These are phyloP conservation scores for Araneus ventricosus DNA, from an alignment of 1,140 invertebrate genomes.

Conservation along the genomic window DNA sequence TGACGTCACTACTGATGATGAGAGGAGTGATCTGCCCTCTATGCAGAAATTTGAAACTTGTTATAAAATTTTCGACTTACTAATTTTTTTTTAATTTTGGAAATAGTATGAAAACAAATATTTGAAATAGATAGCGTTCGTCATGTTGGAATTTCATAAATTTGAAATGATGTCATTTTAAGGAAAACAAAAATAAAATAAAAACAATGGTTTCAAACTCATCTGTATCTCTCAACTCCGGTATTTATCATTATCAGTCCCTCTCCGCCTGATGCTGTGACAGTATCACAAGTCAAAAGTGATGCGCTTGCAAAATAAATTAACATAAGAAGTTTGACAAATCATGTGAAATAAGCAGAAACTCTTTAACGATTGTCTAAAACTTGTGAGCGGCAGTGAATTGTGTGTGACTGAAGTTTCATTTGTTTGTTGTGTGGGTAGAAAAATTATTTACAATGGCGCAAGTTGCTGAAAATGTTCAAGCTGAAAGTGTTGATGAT, in stretches of 20 bases:
- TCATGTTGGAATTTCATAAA: not conserved
- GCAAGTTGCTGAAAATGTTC: conserved; percentile 6
- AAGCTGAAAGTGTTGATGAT: conserved; percentile 34
- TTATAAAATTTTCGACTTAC: no score
- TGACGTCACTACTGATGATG: no score
- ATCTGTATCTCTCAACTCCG: conserved; percentile 20
- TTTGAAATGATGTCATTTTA: not conserved
- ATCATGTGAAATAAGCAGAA: not conserved
- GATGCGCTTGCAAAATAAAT: not conserved
- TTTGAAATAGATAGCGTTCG: not conserved
- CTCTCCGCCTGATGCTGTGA: conserved; percentile 26
- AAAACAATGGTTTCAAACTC: not conserved
- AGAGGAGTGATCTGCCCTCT: no score
- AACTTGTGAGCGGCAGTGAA: not conserved
- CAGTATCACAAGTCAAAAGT: not conserved
- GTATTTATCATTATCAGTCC: conserved; percentile 35
- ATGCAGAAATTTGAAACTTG: not conserved
- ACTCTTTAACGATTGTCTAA: not conserved
- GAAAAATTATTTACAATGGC: not conserved
- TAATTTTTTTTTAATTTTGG: not conserved
- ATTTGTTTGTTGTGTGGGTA: not conserved
- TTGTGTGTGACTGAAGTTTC: not conserved
- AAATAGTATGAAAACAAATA: not conserved
- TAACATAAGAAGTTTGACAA: not conserved
- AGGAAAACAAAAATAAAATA: not conserved